phyloP scores from a whole-genome alignment of 2,888 invertebrate species.

The Linnaemya vulpina region DNA sequence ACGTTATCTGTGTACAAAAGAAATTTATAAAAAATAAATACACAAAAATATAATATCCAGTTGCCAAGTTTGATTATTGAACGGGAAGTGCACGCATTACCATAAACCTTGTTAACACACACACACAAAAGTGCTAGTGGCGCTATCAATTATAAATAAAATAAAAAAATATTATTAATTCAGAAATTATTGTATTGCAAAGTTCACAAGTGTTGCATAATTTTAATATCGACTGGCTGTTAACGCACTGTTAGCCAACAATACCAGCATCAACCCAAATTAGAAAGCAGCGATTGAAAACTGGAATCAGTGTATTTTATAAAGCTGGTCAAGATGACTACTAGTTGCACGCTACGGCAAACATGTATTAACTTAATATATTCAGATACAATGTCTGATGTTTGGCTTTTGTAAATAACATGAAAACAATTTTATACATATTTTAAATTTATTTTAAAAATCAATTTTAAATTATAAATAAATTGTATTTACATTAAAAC shows the following conservation, averaged over 20 bases:
- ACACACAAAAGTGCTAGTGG: conserved; percentile 5
- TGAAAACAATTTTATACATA: too few species aligned
- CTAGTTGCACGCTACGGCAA: conserved; percentile 9
- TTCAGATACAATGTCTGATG: too few species aligned
- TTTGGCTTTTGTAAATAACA: too few species aligned
- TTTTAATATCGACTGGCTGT: conserved; percentile 22
- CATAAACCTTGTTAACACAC: conserved; percentile 55
- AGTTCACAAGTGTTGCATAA: conserved; percentile 45
- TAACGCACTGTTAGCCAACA: conserved; percentile 23
- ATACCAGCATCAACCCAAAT: conserved; percentile 3
- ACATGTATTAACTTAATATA: too few species aligned
- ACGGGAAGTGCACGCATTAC: conserved; percentile 62
- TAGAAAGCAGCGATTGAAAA: conserved; percentile 53
- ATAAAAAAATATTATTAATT: background rate
- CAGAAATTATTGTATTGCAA: conserved; percentile 10
- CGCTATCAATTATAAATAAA: conserved; percentile 6
- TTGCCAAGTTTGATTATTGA: conserved; percentile 36
- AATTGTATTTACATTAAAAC: too few species aligned
- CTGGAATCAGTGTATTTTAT: conserved; percentile 38
- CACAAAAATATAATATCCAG: conserved; percentile 11
- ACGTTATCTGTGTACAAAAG: background rate
- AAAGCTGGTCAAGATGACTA: background rate
- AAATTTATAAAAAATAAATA: background rate
- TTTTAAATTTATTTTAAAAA: too few species aligned
- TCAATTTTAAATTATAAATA: too few species aligned